phyloP scores from a whole-genome alignment of 2,113 vertebrate species.

The Neotragus moschatus region DNA sequence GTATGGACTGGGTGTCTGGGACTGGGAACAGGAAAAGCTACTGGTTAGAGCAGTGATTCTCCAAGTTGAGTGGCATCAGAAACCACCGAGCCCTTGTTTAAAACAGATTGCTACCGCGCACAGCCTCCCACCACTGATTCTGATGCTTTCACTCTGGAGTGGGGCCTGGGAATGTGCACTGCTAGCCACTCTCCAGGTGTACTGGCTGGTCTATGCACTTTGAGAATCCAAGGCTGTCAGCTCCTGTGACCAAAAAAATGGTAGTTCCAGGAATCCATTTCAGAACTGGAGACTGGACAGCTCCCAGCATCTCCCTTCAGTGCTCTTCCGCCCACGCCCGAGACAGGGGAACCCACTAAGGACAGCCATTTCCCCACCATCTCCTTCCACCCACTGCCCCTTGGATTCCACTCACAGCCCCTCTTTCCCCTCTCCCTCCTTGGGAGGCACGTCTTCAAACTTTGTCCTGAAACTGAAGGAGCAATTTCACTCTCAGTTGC shows the following conservation, averaged over 20 bases:
- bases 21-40: background rate
- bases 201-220: background rate
- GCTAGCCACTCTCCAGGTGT: background rate
- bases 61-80: background rate
- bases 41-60: background rate
- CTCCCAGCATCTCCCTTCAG: background rate
- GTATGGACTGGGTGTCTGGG: background rate
- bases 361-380: background rate
- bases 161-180: background rate
- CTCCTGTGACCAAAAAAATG: background rate
- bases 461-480: background rate
- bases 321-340: accelerated
- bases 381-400: background rate
- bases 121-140: background rate
- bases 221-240: background rate
- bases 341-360: background rate
- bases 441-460: background rate
- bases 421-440: background rate
- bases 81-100: background rate
- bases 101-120: background rate
- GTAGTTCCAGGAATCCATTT: background rate
- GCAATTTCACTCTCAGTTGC: background rate
- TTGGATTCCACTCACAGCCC: too few species aligned
- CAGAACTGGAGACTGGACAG: background rate
- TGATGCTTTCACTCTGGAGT: background rate